Conservation (phyloP, 2,888 invertebrate genomes). For the Scaptomyza caliginosa region DNA sequence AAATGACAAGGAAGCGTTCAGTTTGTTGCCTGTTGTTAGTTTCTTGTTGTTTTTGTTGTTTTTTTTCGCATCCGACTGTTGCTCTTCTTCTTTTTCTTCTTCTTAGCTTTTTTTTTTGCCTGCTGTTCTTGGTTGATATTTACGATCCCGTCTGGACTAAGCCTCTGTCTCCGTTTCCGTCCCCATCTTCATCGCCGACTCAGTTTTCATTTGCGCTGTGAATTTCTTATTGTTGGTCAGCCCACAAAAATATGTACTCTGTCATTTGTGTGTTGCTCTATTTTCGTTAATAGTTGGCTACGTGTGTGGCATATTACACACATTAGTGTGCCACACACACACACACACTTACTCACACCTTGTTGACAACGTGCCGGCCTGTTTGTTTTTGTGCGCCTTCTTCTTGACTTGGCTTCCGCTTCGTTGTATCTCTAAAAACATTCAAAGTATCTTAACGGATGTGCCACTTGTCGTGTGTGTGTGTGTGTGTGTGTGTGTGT, state of each 20-base stretch:
- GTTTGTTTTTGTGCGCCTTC: slow-evolving; percentile 62
- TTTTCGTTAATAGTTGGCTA: slow-evolving; percentile 76
- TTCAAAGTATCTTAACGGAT: slow-evolving; percentile 77
- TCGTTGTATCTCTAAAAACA: slow-evolving; percentile 66
- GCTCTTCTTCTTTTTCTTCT: slow-evolving; percentile 8
- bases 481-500: slow-evolving; percentile 7
- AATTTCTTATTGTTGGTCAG: slow-evolving; percentile 8
- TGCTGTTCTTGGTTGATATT: slow-evolving; percentile 27
- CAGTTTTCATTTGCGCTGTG: slow-evolving; percentile 7
- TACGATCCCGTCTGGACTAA: slow-evolving; percentile 32
- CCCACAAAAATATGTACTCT: slow-evolving; percentile 62
- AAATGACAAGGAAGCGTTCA: slow-evolving; percentile 62
- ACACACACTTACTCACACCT: slow-evolving; percentile 27
- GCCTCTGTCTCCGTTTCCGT: no score
- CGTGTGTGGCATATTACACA: slow-evolving; percentile 76
- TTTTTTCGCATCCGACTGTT: slow-evolving; percentile 17
- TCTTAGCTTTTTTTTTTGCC: neutral
- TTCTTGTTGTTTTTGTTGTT: slow-evolving; percentile 4
- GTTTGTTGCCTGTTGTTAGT: slow-evolving; percentile 17
- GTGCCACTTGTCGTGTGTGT: slow-evolving; percentile 66
- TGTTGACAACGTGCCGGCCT: slow-evolving; percentile 32
- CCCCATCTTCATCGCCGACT: neutral
- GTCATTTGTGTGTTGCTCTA: slow-evolving; percentile 60
- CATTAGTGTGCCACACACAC: slow-evolving; percentile 54
- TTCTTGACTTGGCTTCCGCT: slow-evolving; percentile 75